phyloP scores from a whole-genome alignment of 2,797 vertebrate species.

The Bufotes viridis region DNA sequence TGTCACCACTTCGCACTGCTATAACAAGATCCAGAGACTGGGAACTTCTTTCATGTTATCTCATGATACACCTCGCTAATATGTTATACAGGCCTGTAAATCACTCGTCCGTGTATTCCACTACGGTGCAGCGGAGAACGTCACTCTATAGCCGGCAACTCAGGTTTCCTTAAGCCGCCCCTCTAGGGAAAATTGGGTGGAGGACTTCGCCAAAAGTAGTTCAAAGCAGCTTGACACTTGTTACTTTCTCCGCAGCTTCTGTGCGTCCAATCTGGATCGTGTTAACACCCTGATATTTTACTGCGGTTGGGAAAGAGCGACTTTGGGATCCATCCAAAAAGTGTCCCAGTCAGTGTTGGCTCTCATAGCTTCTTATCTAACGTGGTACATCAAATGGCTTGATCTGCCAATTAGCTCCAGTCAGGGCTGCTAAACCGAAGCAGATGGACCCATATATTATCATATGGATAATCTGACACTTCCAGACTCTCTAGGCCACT shows the following conservation, averaged over 20 bases:
- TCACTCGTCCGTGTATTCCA: background rate
- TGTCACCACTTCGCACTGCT: background rate
- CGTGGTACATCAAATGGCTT: constrained; percentile 57
- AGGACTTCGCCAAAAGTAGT: constrained; percentile 28
- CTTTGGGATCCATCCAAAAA: constrained; percentile 67
- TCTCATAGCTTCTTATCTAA: constrained; percentile 61
- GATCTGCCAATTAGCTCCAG: constrained; percentile 68
- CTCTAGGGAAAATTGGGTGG: constrained; percentile 16
- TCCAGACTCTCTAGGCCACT: background rate
- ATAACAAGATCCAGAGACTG: background rate
- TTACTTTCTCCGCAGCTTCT: constrained; percentile 59
- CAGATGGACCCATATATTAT: constrained; percentile 66
- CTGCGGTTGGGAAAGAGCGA: constrained; percentile 42
- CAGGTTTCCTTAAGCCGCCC: background rate
- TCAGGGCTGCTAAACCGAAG: constrained; percentile 67
- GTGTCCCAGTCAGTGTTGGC: background rate
- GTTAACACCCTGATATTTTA: constrained; percentile 67
- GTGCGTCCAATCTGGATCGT: constrained; percentile 66
- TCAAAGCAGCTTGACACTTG: constrained; percentile 63
- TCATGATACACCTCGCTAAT: background rate
- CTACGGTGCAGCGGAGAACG: background rate
- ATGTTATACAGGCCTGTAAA: background rate
- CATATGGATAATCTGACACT: constrained; percentile 1
- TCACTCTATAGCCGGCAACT: background rate
- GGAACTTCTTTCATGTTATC: constrained; percentile 6